phyloP scores from a whole-genome alignment of 2,797 vertebrate species.

The Prionace glauca region DNA sequence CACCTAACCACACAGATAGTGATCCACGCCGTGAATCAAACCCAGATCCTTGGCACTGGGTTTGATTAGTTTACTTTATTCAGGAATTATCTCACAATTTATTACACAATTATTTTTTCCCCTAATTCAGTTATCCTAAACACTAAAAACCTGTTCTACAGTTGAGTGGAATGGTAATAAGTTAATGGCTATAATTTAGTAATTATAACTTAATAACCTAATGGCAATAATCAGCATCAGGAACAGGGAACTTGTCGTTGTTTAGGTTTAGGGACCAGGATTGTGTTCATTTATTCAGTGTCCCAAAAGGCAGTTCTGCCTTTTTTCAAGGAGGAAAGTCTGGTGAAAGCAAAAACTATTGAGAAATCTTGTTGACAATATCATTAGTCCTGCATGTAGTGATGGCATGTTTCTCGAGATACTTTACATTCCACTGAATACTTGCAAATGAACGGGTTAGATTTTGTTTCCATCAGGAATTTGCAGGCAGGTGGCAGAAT shows the following conservation, averaged over 20 bases:
- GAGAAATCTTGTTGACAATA: neutral
- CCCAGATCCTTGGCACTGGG: too few species aligned
- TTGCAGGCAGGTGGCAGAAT: neutral
- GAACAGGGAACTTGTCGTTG: too few species aligned
- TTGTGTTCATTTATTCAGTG: too few species aligned
- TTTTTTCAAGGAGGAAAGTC: neutral
- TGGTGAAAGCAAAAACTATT: neutral
- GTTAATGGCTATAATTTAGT: too few species aligned
- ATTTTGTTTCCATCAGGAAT: neutral
- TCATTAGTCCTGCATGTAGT: neutral
- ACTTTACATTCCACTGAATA: neutral
- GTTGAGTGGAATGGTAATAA: neutral
- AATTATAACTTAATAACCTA: too few species aligned
- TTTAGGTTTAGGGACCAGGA: too few species aligned
- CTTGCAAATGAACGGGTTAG: neutral
- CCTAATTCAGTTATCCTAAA: neutral
- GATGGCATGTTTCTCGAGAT: neutral
- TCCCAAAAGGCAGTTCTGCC: too few species aligned
- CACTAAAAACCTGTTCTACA: neutral
- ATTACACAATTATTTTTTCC: neutral
- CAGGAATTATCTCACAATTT: neutral
- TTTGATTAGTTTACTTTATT: neutral
- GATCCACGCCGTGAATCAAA: too few species aligned
- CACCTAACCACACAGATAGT: too few species aligned
- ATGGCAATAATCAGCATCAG: too few species aligned